Evolutionary conservation across 2,797 vertebrate genomes (phyloP), one percentile per base, ranked within the genome.

Genomic region (Cryptoprocta ferox): DNA sequence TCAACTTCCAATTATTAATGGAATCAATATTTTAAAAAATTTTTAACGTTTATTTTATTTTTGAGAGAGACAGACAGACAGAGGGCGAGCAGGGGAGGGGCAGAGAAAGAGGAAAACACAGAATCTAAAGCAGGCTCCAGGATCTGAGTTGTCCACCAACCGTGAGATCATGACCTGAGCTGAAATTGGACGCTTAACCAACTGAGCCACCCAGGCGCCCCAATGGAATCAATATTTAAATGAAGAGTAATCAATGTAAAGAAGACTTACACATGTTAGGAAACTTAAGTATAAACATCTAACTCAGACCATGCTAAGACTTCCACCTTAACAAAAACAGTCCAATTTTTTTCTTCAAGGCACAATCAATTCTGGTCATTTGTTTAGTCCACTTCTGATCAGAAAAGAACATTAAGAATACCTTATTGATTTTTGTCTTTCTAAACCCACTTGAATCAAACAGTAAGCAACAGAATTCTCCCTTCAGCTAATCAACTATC

Each of bases 371-470:
- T 85, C 45, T 92, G 81, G 37, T 82, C 59, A 83, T 48, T 48
- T 10, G 50, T 75, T 63, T 61, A 85, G 81, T 85, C 24, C 13
- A 85, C 19, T 85, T 75, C 45, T 21, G 59, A 89, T 89, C 45
- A 89, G 42, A 83, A 65, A 96, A 68, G 28, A 59, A 84, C 8
- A 73, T 21, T 37, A 82, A 81, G 37, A 89, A 39, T 78, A 81
- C 48, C 37, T 89, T 61, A 85, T 15, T 75, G 88, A 66, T 73
- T 94, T 80, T 73, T 85, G 24, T 68, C 59, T 85, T 92, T 78
- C 59, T 84, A 3, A 50, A 63, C 15, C 28, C 71, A 89, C 11
- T 39, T 37, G 65, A 73, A 80, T 59, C 48, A 32, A 95, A 84
- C 14, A 94, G 56, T 50, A 96, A 88, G 18, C 66, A 89, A 56